Base-by-base conservation (phyloP, 2,797 vertebrate species). In the Acipenser ruthenus region DNA sequence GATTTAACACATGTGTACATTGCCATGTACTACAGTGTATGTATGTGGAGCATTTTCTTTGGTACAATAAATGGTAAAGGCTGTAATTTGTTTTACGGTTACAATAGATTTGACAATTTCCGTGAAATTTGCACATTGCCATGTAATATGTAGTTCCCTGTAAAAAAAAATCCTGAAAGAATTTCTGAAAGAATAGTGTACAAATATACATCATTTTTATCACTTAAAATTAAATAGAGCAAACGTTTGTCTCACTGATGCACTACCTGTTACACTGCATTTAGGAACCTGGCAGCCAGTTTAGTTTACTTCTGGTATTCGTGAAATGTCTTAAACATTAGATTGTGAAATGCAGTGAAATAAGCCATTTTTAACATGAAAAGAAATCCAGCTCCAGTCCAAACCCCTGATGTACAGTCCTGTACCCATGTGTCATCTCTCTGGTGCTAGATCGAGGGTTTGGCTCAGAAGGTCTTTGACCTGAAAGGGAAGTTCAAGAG, bases 401-500 rank as follows among this genome's bases (percentile, higher is more conserved):
- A 0, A 37, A 37, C 37, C 37, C 5, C 37, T 4, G 3, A 5
- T 37, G 37, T 37, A 37, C 37, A 37, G 37, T 37, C 37, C 37
- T 37, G 37, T 37, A 37, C 49, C 15, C 50, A 60, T 60, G 12
- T 37, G 50, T 69, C 52, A 52, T 50, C 65, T 50, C 63, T 8
- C 13, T 70, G 58, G 2, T 55, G 65, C 74, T 68, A 90, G 88
- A 79, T 89, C 52, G 70, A 74, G 18, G 72, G 84, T 66, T 80
- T 90, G 67, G 77, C 78, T 72, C 84, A 85, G 74, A 89, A 88
- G 78, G 79, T 87, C 66, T 77, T 67, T 68, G 88, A 91, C 65
- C 52, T 91, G 72, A 90, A 89, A 77, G 89, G 89, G 7, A 90
- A 90, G 77, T 89, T 91, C 88, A 91, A 89, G 79, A 83, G 88